Conservation (phyloP, 2,113 vertebrate genomes). For the Seriola quinqueradiata region DNA sequence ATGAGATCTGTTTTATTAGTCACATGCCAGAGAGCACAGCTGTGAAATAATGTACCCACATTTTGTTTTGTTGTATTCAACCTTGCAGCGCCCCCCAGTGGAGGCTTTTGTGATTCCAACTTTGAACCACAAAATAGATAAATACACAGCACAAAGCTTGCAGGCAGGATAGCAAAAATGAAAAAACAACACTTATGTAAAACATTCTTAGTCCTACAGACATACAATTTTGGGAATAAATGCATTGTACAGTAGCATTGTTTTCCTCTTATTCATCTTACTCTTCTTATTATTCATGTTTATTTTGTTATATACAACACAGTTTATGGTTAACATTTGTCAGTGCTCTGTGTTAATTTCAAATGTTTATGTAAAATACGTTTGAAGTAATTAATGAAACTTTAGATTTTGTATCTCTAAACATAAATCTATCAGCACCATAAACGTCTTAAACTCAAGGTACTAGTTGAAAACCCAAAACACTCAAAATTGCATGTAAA, state of each 20-base stretch:
- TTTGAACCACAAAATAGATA: not conserved
- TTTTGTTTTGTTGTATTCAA: conserved; percentile 11
- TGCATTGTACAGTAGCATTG: not conserved
- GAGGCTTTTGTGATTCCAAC: conserved; percentile 30
- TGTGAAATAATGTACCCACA: conserved; percentile 44
- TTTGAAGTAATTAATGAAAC: not conserved
- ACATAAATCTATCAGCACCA: not conserved
- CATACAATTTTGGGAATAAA: not conserved
- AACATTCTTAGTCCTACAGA: not conserved
- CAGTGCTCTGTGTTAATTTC: not conserved
- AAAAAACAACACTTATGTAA: not conserved
- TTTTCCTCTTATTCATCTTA: not conserved
- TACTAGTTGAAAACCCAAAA: not conserved
- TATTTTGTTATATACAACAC: not conserved
- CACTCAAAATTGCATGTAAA: not conserved
- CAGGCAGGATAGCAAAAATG: not conserved
- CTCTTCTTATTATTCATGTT: not conserved
- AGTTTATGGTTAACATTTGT: not conserved
- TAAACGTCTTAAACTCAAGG: not conserved
- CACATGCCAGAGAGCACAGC: conserved; percentile 54
- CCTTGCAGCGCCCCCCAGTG: conserved; percentile 62
- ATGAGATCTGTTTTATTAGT: conserved; percentile 57
- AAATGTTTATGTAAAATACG: not conserved
- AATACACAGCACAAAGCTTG: not conserved
- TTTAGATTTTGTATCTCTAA: not conserved